Conservation (phyloP, 2,888 invertebrate genomes). For the Sclerodermus sp. region DNA sequence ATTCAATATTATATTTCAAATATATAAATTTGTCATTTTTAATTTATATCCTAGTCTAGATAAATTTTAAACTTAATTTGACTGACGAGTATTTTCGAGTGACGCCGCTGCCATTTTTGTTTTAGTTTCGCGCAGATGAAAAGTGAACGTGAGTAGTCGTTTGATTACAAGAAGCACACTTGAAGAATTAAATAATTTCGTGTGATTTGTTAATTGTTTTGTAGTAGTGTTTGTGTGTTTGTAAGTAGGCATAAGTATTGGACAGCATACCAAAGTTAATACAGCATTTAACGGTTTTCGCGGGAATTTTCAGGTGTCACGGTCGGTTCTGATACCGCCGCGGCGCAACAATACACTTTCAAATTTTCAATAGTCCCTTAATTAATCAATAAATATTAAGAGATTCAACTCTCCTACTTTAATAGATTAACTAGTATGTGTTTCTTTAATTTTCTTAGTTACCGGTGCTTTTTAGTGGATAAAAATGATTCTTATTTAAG, state of each 20-base stretch:
- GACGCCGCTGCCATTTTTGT: constrained; percentile 55
- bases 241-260: constrained; percentile 31
- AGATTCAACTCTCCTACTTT: too few species aligned
- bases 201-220: constrained; percentile 20
- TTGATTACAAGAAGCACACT: constrained; percentile 31
- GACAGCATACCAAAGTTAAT: neutral
- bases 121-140: constrained; percentile 49
- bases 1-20: too few species aligned
- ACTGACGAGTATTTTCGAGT: too few species aligned
- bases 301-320: constrained; percentile 39
- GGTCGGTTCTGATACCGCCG: constrained; percentile 25
- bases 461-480: too few species aligned
- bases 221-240: constrained; percentile 31
- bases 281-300: constrained; percentile 33
- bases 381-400: too few species aligned
- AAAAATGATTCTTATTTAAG: too few species aligned
- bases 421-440: too few species aligned
- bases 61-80: too few species aligned
- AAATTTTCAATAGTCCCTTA: constrained; percentile 23
- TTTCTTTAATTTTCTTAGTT: too few species aligned
- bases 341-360: constrained; percentile 29
- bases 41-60: too few species aligned
- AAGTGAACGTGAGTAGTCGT: constrained; percentile 19
- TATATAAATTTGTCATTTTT: too few species aligned
- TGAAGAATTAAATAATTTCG: constrained; percentile 20